Percentiles rank a stretch among this genome's conserved stretches.
Evolutionary conservation across 2,797 vertebrate species (phyloP).

Genomic region (Periparus ater): DNA sequence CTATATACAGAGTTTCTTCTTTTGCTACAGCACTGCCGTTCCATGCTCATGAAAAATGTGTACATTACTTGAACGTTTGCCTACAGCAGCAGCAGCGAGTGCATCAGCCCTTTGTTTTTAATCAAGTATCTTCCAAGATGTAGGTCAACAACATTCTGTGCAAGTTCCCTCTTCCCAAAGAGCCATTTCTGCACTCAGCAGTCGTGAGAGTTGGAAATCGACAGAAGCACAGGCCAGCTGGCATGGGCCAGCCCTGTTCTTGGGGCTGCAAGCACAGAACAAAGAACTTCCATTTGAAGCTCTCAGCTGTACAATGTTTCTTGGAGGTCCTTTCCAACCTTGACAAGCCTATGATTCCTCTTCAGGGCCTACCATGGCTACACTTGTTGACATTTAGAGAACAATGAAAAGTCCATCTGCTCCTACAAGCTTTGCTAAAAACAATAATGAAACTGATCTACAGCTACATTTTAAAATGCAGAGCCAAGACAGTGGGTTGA

Average conservation of each 20-base stretch:
- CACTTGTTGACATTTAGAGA: not conserved
- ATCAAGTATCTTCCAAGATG: not conserved
- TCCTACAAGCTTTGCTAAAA: not conserved
- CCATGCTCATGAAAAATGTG: not conserved
- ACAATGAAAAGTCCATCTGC: not conserved
- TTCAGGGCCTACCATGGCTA: not conserved
- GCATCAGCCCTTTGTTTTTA: not conserved
- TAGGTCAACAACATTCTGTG: not conserved
- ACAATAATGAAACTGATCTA: not conserved
- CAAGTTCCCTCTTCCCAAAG: not conserved
- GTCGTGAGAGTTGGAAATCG: not conserved
- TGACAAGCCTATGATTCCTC: not conserved
- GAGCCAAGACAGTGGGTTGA: not conserved
- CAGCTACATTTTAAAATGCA: not conserved
- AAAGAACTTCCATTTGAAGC: not conserved
- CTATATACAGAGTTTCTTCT: not conserved
- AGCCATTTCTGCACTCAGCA: not conserved
- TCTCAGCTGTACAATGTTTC: not conserved
- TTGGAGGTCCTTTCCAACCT: not conserved
- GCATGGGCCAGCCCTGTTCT: not conserved
- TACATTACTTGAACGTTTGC: not conserved
- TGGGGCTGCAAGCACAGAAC: not conserved
- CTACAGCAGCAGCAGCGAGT: not conserved
- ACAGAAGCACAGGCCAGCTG: not conserved
- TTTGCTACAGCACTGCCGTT: not conserved